These are phyloP conservation scores for Scatophagus argus DNA, from an alignment of 2,113 vertebrate species.

Conservation along the genomic window DNA sequence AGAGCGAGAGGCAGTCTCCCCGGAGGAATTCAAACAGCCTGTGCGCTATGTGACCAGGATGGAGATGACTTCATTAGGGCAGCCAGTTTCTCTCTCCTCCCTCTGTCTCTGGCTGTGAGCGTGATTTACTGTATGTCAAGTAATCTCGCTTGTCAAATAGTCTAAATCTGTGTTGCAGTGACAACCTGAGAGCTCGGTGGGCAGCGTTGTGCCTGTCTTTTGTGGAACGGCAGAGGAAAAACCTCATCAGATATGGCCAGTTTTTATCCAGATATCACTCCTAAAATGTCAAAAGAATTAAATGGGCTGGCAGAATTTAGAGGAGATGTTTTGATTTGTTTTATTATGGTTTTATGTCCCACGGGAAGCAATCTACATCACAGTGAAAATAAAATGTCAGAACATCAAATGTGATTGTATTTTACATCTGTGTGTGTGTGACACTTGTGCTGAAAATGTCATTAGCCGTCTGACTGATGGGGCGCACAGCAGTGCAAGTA, in stretches of 20 bases:
- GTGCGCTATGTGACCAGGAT: conserved; percentile 62
- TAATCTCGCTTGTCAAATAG: conserved; percentile 41
- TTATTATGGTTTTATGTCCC: conserved; percentile 24
- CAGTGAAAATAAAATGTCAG: conserved; percentile 62
- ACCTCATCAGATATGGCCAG: neutral
- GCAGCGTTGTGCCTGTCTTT: neutral
- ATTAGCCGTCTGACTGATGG: conserved; percentile 45
- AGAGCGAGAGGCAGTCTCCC: conserved; percentile 36
- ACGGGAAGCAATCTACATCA: conserved; percentile 36
- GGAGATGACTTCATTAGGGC: conserved; percentile 70
- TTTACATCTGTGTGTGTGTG: conserved; percentile 13
- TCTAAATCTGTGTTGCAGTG: conserved; percentile 23
- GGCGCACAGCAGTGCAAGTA: neutral
- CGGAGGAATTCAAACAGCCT: conserved; percentile 61
- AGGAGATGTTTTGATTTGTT: conserved; percentile 40
- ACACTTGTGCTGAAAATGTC: conserved; percentile 62
- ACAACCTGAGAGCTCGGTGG: conserved; percentile 11
- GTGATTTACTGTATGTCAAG: conserved; percentile 47
- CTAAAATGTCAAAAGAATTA: conserved; percentile 44
- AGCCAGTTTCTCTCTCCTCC: conserved; percentile 23
- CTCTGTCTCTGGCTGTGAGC: conserved; percentile 26
- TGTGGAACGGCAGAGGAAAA: neutral
- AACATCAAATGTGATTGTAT: conserved; percentile 40
- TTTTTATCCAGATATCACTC: neutral
- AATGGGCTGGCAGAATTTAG: neutral